Evolutionary conservation across 2,888 invertebrate species (phyloP), one percentile per base, ranked within the genome.

Genomic region (Cosmia trapezina): DNA sequence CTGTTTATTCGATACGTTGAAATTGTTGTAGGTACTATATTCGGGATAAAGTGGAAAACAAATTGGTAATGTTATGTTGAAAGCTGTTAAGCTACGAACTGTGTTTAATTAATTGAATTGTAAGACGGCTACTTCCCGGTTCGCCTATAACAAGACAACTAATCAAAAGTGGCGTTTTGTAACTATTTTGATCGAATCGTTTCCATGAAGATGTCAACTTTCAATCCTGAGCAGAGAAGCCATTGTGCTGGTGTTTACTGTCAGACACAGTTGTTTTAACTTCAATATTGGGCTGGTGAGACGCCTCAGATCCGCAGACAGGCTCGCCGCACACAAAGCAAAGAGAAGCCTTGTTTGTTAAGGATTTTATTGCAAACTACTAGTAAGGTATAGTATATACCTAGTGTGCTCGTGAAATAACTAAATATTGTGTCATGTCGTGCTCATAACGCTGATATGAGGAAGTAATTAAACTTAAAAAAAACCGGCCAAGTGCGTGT

Each of bases 241-340:
- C 17, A 11, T 60, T 56, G 9, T 14, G 9, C 8, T 14, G 28
- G 19, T 37, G 22, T 53, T 43, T 37, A 72, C 2, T 22, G 19
- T 43, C 45, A 37, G 22, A 28, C 17, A 14, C 17, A 19, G 33
- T 6, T 43, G 19, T 45, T 62, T 22, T 28, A 14, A 28, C 53
- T 14, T 19, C 22, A 17, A 51, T 22, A 8, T 22, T 28, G 28
- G 17, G 12, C 4, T 33, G n/a, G 14, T 9, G 54, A 43, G 37
- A 12, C 19, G 12, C 45, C 9, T 51, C 14, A 59, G 66, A 67
- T 45, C 81, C 59, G 22, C 19, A 28, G 57, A 19, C 41, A 45
- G 47, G 41, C 41, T 57, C 53, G 37, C n/a, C 57, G 19, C 68
- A 63, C 82, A 77, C 82, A 28, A 28, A 28, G 28, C 28, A 28